Base-by-base conservation (phyloP, 2,888 invertebrate species). In the Eupithecia centaureata region DNA sequence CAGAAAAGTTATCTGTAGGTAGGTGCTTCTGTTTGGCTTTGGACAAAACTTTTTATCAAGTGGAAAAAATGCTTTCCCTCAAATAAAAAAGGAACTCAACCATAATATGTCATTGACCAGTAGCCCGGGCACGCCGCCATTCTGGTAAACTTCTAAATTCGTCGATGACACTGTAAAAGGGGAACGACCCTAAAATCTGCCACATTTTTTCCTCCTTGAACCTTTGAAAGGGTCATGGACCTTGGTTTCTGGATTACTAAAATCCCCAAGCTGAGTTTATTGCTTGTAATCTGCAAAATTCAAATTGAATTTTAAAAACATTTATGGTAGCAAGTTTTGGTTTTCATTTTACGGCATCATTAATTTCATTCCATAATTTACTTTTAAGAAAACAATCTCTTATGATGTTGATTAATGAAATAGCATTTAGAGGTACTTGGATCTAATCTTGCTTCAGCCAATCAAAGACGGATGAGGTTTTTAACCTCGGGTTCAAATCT, bases 151-250 rank as follows among this genome's bases (percentile, higher is more conserved):
- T 47, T 69, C 67, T 73, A 69, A 68, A 67, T 68, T 32, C 52
- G 65, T 66, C 66, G 63, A 67, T 75, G 75, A 75, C 70, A 65
- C 42, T 63, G 35, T 47, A 52, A 33, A 63, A 68, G 73, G 63
- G 60, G 66, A 72, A 54, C 59, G 72, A 72, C 70, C 71, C 52
- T 67, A 60, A 42, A 63, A 59, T 63, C 58, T 51, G 63, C 62
- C 30, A 51, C 47, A 58, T 63, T 68, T 74, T 54, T 56, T 63
- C 70, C 67, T 67, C 33, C 38, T 59, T 47, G 28, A 27, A 15
- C 57, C 13, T 56, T 60, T 57, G 30, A 63, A 51, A 27, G 18
- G 63, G 60, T 67, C 64, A 62, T 32, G 58, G 38, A 65, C 61
- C 62, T 58, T 47, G 15, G 22, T 25, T 15, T 30, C 56, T 54